Base-by-base conservation (phyloP, 1,140 invertebrate species). In the Cyrtorhinus lividipennis region DNA sequence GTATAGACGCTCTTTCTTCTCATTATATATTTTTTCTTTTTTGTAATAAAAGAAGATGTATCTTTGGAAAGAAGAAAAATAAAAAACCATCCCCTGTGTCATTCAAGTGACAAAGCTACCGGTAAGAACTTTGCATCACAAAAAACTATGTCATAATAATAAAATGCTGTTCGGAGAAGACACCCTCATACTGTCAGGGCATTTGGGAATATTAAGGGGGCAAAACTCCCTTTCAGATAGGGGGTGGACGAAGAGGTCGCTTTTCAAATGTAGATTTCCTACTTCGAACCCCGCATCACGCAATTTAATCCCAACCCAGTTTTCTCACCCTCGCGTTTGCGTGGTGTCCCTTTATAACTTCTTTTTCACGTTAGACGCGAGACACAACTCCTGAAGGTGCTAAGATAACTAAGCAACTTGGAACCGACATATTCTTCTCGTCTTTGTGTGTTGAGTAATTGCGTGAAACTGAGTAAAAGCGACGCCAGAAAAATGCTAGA, bases 141-240 rank as follows among this genome's bases (percentile, higher is more conserved):
- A 59, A 59, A n/a, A 59, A 59, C 58, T 59, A 30, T 59, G 58
- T 59, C 58, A 59, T 59, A 59, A 59, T 59, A 59, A 59, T 59
- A 30, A 30, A n/a, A 30, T 26, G 58, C 27, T 59, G 27, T 59
- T 53, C 24, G n/a, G 26, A n/a, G n/a, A 30, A 59, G 56, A 57
- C 20, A 57, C 56, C 20, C 48, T 53, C 18, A 38, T 38, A 8
- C 27, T 59, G 58, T 27, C 58, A 30, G 22, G 26, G 58, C 58
- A 59, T 59, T 59, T 59, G 24, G n/a, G 26, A 59, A 59, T 59
- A 59, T 59, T 59, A 30, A 27, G 58, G 25, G 18, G n/a, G n/a
- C n/a, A n/a, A n/a, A n/a, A n/a, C n/a, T n/a, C n/a, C n/a, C n/a
- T n/a, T n/a, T n/a, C n/a, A n/a, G 18, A 53, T 38, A 53, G 48